Evolutionary conservation across 2,888 invertebrate genomes (phyloP), one percentile per base, ranked within the genome.

Genomic region (Pterostichus niger): DNA sequence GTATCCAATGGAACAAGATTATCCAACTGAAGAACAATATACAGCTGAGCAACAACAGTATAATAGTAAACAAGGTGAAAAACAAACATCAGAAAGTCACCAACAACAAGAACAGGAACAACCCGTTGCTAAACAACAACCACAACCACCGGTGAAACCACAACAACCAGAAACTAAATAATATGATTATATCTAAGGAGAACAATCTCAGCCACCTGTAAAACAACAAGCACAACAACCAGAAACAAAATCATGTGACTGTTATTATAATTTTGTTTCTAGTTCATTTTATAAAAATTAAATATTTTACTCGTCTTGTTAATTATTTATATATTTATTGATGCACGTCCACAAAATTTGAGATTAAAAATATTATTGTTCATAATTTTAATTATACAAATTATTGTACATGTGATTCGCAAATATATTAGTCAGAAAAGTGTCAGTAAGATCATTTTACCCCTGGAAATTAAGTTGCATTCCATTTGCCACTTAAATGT

Each of bases 1-100:
- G 10, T 78, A 79, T 46, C 83, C 77, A 3, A 78, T 78, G 73
- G 73, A 83, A 9, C 79, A 75, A 40, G 79, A 83, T 15, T 83
- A 83, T 17, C 79, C 83, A 0, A 24, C 71, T 13, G 78, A 64
- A 81, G 56, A 84, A 68, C 77, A 84, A 56, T 68, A 81, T 59
- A 11, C 80, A 40, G 44, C 71, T 24, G 82, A 84, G 9, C 71
- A 49, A 71, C 78, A 83, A 71, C 79, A 77, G 9, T 71, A 68
- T 40, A 3, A 24, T 24, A 24, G 24, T 24, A 24, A 24, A 24
- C 13, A 0, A 31, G 17, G n/a, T 40, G 11, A 13, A 9, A 6
- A 59, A 31, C 44, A 46, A 59, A n/a, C n/a, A 59, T 6, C n/a
- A n/a, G 6, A 6, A 49, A 13, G n/a, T 49, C 10, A 31, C n/a